Base-by-base conservation (phyloP, 2,888 invertebrate genomes). In the Coremacera marginata region DNA sequence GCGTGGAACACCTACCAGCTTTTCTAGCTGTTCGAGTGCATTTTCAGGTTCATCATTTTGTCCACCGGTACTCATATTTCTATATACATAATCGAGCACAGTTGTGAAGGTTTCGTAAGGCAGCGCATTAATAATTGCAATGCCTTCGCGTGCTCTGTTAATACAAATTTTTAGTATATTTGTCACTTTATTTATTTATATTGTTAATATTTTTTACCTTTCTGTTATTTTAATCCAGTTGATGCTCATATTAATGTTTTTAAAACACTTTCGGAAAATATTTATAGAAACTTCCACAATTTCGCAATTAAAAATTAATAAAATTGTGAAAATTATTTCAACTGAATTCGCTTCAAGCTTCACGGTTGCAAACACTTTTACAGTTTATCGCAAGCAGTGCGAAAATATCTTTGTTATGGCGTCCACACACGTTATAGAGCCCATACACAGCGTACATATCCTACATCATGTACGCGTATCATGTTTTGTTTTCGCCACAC, bases 101-200 rank as follows among this genome's bases (percentile, higher is more conserved):
- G 87, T 89, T 37, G 85, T 87, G 62, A 88, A 89, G 0, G 85
- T 87, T 19, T 89, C 89, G 72, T 88, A 87, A 55, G 87, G 87
- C 65, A 89, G 77, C 0, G 86, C 84, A 81, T 89, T 89, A 60
- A 89, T 89, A 31, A 89, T 89, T 83, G 89, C 88, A 9, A 89
- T 89, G 9, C 89, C 89, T 80, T 89, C 89, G 3, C 88, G 87
- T 25, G 89, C 89, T 57, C 89, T 89, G 49, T 4, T 80, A 75
- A 75, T 14, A 70, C 49, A 51, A 31, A 8, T 55, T 31, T 37
- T 49, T 25, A 49, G 4, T 16, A 34, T 51, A 4, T 60, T 65
- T 65, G 25, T 27, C 11, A 25, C 16, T 1, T 25, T 16, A 73
- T 65, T 22, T 52, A 44, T 11, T 60, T 27, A 14, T 19, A 52